Evolutionary conservation across 1,140 invertebrate genomes (phyloP).

Genomic region (Ganaspis sp.): DNA sequence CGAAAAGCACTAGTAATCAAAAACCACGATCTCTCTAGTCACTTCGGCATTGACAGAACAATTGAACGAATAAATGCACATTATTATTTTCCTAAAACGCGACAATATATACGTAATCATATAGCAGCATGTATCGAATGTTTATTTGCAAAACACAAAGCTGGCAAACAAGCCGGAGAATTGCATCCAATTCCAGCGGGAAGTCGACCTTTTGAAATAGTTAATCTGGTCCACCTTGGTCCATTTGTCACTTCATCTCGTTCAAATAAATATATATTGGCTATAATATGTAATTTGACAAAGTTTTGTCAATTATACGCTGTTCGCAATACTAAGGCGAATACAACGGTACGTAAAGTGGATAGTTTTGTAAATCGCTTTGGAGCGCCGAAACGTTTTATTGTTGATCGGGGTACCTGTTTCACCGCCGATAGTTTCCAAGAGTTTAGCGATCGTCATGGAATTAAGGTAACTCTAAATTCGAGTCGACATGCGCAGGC

Average conservation of each 20-base stretch:
- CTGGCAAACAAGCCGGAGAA: slow-evolving; percentile 34
- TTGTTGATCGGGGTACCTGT: no score
- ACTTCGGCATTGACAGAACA: slow-evolving; percentile 43
- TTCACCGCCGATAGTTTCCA: no score
- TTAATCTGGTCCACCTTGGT: slow-evolving; percentile 46
- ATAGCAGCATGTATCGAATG: slow-evolving; percentile 43
- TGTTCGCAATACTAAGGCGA: no score
- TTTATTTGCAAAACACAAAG: slow-evolving; percentile 39
- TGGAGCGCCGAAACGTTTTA: no score
- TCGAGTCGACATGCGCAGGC: no score
- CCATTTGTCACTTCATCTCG: slow-evolving; percentile 32
- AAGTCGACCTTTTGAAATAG: slow-evolving; percentile 39
- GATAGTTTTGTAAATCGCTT: no score
- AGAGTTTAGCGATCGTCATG: no score
- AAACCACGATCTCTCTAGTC: no score
- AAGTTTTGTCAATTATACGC: no score
- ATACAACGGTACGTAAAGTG: no score
- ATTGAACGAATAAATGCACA: slow-evolving; percentile 33
- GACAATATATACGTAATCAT: slow-evolving; percentile 39
- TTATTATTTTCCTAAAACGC: slow-evolving; percentile 47
- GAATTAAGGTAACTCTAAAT: no score
- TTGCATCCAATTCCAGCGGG: slow-evolving; percentile 46
- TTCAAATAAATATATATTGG: slow-evolving; percentile 59
- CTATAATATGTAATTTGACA: slow-evolving; percentile 59
- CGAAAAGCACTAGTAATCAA: no score